A percentile compares a stretch with the other conserved stretches of the same genome.
phyloP scores from a whole-genome alignment of 2,797 vertebrate species.

The Macroramphosus scolopax region DNA sequence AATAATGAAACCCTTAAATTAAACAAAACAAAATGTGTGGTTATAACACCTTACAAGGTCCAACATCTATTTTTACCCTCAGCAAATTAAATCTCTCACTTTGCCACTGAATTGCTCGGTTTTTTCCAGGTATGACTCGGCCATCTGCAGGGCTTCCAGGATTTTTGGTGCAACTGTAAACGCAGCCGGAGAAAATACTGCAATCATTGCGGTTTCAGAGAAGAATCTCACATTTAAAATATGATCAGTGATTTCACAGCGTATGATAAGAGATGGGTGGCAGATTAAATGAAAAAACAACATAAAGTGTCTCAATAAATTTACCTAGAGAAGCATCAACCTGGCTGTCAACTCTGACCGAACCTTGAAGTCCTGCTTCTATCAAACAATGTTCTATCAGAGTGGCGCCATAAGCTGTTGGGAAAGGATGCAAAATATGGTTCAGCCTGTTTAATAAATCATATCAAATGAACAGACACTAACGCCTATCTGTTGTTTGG shows the following conservation, averaged over 20 bases:
- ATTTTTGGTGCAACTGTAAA: constrained; percentile 78
- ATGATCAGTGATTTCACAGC: neutral
- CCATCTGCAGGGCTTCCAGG: constrained; percentile 84
- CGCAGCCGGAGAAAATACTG: constrained; percentile 3
- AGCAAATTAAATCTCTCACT: constrained; percentile 64
- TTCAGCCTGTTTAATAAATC: neutral
- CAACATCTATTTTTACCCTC: no score
- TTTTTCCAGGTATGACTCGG: constrained; percentile 87
- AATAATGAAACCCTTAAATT: constrained; percentile 89
- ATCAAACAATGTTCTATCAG: constrained; percentile 94
- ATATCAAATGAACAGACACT: neutral
- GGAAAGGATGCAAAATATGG: constrained; percentile 3
- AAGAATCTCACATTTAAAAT: neutral
- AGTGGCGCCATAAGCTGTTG: constrained; percentile 86
- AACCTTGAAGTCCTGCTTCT: constrained; percentile 82
- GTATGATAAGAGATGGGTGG: no score
- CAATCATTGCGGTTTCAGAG: neutral
- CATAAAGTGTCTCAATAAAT: no score
- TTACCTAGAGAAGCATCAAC: constrained; percentile 75
- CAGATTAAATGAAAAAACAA: no score
- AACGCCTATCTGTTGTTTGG: neutral
- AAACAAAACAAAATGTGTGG: constrained; percentile 9
- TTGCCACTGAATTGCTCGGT: constrained; percentile 84
- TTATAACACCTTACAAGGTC: no score
- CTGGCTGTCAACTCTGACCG: constrained; percentile 82